These are phyloP conservation scores for Lypha dubia DNA, from an alignment of 2,888 invertebrate genomes.

Conservation along the genomic window DNA sequence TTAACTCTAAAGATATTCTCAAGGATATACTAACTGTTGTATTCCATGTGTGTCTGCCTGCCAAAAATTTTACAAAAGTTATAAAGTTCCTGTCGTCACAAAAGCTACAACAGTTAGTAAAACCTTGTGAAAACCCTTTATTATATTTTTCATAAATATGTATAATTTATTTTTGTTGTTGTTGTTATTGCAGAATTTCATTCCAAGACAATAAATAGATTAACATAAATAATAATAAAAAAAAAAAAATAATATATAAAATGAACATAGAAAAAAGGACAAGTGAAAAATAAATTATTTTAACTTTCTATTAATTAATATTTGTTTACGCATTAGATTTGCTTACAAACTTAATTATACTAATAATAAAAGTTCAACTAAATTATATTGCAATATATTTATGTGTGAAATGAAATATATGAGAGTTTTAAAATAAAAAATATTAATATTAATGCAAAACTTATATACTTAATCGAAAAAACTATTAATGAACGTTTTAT, in stretches of 20 bases:
- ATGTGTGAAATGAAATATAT: constrained; percentile 32
- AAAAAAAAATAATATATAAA: constrained; percentile 32
- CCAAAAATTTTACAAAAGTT: not conserved
- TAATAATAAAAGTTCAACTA: constrained; percentile 63
- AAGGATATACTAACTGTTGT: not conserved
- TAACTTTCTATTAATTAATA: constrained; percentile 7
- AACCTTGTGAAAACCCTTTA: not conserved
- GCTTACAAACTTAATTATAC: constrained; percentile 45
- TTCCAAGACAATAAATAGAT: constrained; percentile 64
- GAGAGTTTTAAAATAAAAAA: constrained; percentile 27
- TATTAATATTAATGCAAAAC: constrained; percentile 49
- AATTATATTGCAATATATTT: constrained; percentile 72
- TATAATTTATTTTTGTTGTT: constrained; percentile 8
- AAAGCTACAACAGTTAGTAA: not conserved
- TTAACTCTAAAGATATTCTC: constrained; percentile 10
- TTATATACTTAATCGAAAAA: constrained; percentile 22
- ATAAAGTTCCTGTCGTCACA: not conserved
- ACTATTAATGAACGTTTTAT: constrained; percentile 24
- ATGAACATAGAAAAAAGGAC: constrained; percentile 78
- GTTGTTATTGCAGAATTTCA: constrained; percentile 63
- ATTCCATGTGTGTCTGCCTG: not conserved
- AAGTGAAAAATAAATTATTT: constrained; percentile 74
- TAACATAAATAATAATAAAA: constrained; percentile 38
- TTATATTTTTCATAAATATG: too few relatives aligned
- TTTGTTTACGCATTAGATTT: not conserved